Evolutionary conservation across 2,797 vertebrate genomes (phyloP).

Genomic region (Silurus aristotelis): DNA sequence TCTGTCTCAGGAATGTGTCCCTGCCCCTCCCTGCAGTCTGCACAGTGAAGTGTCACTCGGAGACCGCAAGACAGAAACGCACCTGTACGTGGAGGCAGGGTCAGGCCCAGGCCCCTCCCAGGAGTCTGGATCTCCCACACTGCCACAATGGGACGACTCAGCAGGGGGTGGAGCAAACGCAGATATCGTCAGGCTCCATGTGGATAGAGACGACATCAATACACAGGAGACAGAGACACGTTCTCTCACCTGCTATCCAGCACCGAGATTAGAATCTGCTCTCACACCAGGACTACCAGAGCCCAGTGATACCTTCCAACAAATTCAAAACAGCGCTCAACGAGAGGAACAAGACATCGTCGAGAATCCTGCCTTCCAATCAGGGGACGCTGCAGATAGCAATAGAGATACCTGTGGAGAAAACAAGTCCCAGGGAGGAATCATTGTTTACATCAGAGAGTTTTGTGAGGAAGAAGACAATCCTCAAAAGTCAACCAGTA

Average conservation of each 20-base stretch:
- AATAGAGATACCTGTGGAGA: neutral
- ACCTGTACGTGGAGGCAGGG: slow-evolving; percentile 29
- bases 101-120: slow-evolving; percentile 48
- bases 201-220: slow-evolving; percentile 33
- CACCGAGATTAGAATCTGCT: neutral
- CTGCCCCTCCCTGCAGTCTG: slow-evolving; percentile 46
- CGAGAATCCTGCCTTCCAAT: neutral
- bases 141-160: slow-evolving; percentile 17
- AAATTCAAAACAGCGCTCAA: neutral
- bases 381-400: neutral
- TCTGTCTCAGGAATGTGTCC: slow-evolving; percentile 49
- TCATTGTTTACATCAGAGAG: slow-evolving; percentile 20
- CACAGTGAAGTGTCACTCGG: slow-evolving; percentile 45
- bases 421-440: neutral
- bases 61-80: slow-evolving; percentile 41
- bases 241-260: neutral
- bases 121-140: slow-evolving; percentile 6
- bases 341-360: neutral
- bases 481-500: neutral
- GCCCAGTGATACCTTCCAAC: neutral
- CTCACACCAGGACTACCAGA: neutral
- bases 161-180: slow-evolving; percentile 20
- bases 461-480: slow-evolving; percentile 6
- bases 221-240: slow-evolving; percentile 7
- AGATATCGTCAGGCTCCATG: slow-evolving; percentile 13